phyloP scores from a whole-genome alignment of 2,797 vertebrate genomes.

The Sebastes umbrosus region DNA sequence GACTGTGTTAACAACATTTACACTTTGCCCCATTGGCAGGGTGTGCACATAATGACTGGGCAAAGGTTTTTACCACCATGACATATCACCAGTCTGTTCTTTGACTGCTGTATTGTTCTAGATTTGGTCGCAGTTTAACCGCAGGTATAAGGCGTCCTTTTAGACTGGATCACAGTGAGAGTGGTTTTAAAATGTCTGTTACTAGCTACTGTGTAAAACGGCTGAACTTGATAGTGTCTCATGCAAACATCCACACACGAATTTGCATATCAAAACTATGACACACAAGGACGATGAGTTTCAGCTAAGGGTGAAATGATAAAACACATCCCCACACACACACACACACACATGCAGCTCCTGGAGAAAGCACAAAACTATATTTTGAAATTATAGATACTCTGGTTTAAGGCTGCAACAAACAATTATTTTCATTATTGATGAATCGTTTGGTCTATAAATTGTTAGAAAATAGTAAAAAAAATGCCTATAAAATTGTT shows the following conservation, averaged over 20 bases:
- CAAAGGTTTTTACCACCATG: slow-evolving; percentile 12
- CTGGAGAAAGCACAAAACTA: not conserved
- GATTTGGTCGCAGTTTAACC: not conserved
- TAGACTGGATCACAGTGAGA: not conserved
- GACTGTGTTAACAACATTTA: slow-evolving; percentile 26
- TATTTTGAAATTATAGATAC: not conserved
- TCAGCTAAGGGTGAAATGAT: not conserved
- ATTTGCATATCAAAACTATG: slow-evolving; percentile 21
- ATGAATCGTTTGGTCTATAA: not conserved
- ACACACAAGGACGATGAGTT: not conserved
- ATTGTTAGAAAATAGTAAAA: not conserved
- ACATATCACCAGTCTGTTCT: slow-evolving; percentile 7
- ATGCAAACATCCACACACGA: not conserved
- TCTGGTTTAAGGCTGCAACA: not conserved
- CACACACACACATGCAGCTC: not conserved
- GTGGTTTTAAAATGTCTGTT: not conserved
- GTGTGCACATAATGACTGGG: not conserved
- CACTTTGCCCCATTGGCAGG: slow-evolving; percentile 37
- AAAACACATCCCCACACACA: not conserved
- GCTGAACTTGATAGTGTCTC: not conserved
- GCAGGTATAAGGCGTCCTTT: not conserved
- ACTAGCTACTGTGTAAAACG: not conserved
- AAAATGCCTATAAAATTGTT: not conserved
- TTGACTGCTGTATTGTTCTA: not conserved
- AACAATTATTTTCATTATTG: not conserved